Evolutionary conservation across 2,113 vertebrate species (phyloP).

Genomic region (Lagopus leucura): DNA sequence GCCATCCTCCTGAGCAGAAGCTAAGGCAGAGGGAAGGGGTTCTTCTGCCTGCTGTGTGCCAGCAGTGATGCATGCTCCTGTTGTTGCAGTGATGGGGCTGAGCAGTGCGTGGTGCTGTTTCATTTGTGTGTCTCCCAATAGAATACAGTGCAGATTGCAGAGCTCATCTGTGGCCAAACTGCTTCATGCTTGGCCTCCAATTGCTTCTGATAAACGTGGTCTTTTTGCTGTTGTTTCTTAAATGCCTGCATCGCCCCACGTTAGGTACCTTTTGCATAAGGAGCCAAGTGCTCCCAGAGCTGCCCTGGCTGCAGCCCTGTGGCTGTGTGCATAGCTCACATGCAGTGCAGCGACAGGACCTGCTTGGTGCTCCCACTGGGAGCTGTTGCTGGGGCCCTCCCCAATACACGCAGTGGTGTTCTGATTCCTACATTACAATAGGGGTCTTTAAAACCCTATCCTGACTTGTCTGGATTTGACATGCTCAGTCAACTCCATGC

Average conservation of each 20-base stretch:
- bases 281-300: neutral
- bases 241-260: neutral
- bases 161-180: neutral
- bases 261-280: neutral
- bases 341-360: neutral
- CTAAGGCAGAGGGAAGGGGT: neutral
- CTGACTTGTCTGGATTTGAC: neutral
- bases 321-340: neutral
- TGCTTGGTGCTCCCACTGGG: neutral
- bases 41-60: accelerated
- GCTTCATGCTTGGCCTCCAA: neutral
- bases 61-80: neutral
- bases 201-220: neutral
- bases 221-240: neutral
- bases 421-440: neutral
- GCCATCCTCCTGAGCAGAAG: neutral
- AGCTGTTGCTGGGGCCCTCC: neutral
- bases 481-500: neutral
- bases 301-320: neutral
- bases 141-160: neutral
- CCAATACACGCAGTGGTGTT: neutral
- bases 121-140: neutral
- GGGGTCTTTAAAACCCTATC: neutral
- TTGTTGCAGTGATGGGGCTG: accelerated
- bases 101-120: accelerated